Base-by-base conservation (phyloP, 2,113 vertebrate species). In the Sinocyclocheilus rhinocerous region DNA sequence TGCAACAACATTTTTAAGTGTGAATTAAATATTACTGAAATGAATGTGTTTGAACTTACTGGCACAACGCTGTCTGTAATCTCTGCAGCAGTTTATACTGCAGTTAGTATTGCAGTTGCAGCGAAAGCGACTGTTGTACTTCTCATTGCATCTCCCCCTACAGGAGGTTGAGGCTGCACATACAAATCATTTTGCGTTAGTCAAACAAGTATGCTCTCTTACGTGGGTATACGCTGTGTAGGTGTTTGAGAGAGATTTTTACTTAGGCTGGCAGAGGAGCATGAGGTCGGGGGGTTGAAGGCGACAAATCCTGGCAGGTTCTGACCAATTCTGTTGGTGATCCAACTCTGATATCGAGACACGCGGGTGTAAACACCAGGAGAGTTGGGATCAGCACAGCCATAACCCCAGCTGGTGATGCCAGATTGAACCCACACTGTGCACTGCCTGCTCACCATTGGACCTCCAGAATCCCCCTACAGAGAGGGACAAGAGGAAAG, bases 381-480 rank as follows among this genome's bases (percentile, higher is more conserved):
- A 20, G 6, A 1, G n/a, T 76, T 65, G 1, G 33, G 63, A 1
- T 59, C 1, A 33, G 84, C 87, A 81, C 84, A 86, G 6, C 84
- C 87, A 36, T 24, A 9, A n/a, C 87, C 87, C 81, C 81, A 88
- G 87, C 87, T 86, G 15, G 87, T 88, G 85, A 88, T 84, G 24
- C 87, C 87, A 81, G 85, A 36, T 69, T 61, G 87, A 69, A 88
- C 29, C 87, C 87, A 88, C 57, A 76, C 20, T 67, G 45, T 1
- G 76, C 81, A 72, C 52, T 79, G 16, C 22, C 36, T 79, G 42
- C 4, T 81, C 81, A 88, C 87, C 85, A 88, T 57, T 9, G 87
- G 87, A 33, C 87, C 87, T 1, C 87, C 87, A 81, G 87, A 88
- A 12, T 88, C 87, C 0, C 87, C 85, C 87, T 88, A 48, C 9